Evolutionary conservation across 2,888 invertebrate genomes (phyloP), one percentile per base, ranked within the genome.

Genomic region (Melipona beecheii): DNA sequence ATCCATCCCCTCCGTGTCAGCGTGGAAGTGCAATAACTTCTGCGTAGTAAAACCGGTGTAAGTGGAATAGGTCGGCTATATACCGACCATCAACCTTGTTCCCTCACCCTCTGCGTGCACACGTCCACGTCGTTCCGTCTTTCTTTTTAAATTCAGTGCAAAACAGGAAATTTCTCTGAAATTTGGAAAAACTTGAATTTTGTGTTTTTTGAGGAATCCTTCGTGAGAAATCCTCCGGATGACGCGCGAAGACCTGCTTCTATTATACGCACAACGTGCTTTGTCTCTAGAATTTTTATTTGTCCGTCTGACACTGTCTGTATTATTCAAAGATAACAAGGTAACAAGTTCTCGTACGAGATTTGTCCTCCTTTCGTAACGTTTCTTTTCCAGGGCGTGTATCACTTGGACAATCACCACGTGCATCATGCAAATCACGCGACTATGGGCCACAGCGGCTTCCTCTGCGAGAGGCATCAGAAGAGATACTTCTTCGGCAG

Each of bases 401-500:
- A 93, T 86, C 92, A 94, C 75, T 87, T 93, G 78, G 92, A 93
- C 75, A 93, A 93, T 86, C 91, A 92, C 78, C 91, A 92, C 78
- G 89, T 90, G 69, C 91, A 92, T 74, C 90, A 91, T 58, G 85
- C 83, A 64, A 87, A 86, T 65, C 91, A 91, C 70, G 84, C 87
- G 50, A 89, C 86, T 73, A 88, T 91, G 50, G 89, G 87, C 5
- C 90, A 92, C 70, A 91, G 92, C 49, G 91, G 92, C 43, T 93
- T 94, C 68, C 90, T 94, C 17, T 94, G 94, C 87, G 94, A 94
- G 85, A 92, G 94, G 86, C 94, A 96, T 86, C 95, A 95, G 88
- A 95, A 96, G 85, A 95, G 96, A 74, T 97, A 96, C 90, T 96
- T 96, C 87, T 96, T 96, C 90, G 96, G 96, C 85, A 96, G 96